phyloP scores from a whole-genome alignment of 2,888 invertebrate genomes.

The Pseudococcus longispinus region DNA sequence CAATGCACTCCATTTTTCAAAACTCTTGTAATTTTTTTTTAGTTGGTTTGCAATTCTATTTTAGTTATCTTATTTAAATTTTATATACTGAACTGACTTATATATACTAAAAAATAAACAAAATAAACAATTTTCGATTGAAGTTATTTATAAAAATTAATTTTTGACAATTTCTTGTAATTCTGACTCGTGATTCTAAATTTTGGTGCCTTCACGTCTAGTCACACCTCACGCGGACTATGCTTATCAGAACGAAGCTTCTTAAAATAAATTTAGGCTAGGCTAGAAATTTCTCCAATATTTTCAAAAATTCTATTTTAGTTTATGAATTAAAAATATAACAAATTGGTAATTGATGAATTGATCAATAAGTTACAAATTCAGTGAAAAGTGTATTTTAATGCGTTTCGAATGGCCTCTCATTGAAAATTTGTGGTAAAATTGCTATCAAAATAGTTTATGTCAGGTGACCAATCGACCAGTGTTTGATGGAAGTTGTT shows the following conservation, averaged over 20 bases:
- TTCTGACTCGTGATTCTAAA: too few species aligned
- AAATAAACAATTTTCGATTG: too few species aligned
- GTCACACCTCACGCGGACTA: not conserved
- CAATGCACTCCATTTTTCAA: too few species aligned
- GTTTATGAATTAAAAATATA: not conserved
- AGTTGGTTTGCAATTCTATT: too few species aligned
- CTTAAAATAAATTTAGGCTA: not conserved
- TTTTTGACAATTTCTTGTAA: too few species aligned
- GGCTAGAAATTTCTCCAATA: constrained; percentile 1
- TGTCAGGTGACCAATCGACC: not conserved
- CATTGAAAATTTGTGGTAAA: not conserved
- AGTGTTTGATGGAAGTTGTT: constrained; percentile 20
- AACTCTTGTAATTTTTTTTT: too few species aligned
- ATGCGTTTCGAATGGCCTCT: not conserved
- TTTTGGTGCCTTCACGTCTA: too few species aligned
- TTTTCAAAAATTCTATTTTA: constrained; percentile 12
- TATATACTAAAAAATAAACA: too few species aligned
- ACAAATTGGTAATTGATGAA: not conserved
- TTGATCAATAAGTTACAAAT: not conserved
- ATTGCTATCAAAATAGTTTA: not conserved
- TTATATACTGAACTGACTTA: too few species aligned
- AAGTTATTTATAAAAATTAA: too few species aligned
- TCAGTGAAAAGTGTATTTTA: not conserved
- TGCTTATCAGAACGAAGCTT: constrained; percentile 17
- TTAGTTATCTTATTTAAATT: too few species aligned